Base-by-base conservation (phyloP, 2,797 vertebrate genomes). In the Microhierax caerulescens region DNA sequence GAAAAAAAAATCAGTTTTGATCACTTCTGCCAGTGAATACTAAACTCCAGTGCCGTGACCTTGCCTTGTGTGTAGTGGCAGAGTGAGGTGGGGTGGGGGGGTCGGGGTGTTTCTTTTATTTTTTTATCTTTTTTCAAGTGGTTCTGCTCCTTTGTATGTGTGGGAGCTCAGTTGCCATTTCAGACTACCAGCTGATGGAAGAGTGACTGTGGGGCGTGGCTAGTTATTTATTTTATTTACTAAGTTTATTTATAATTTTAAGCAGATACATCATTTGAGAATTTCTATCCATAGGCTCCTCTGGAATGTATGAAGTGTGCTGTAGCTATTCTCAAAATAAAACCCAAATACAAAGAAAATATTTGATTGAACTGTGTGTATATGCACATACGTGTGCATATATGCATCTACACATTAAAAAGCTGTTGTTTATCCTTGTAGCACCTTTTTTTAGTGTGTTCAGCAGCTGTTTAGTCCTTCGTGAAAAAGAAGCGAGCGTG, bases 331-430 rank as follows among this genome's bases (percentile, higher is more conserved):
- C 25, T 43, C 11, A 50, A 37, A 37, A 3, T 28, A 15, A 37
- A 53, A 45, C 36, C 8, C 27, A n/a, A 59, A 53, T 30, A 10
- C 2, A 32, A 27, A 67, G 43, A 37, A n/a, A 74, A 85, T 5
- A n/a, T 22, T 43, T 0, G 1, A 2, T 22, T 70, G n/a, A 80
- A 4, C 60, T 63, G 5, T 1, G 0, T 19, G 12, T 12, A 0
- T 12, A 5, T 20, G 27, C 39, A 2, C 36, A 5, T 12, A 20
- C 2, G 2, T 12, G 7, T 56, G 8, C 5, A 7, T n/a, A 10
- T 19, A 17, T 22, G 10, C 7, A 10, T 19, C 17, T 22, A 9
- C 7, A 3, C 28, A 2, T 57, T 48, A 1, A 41, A 53, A 83
- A 63, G 43, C 43, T 3, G 9, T 9, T 25, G 0, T 10, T 0